These are phyloP conservation scores for Herminia tarsipennalis DNA, from an alignment of 2,888 invertebrate genomes.

Conservation along the genomic window DNA sequence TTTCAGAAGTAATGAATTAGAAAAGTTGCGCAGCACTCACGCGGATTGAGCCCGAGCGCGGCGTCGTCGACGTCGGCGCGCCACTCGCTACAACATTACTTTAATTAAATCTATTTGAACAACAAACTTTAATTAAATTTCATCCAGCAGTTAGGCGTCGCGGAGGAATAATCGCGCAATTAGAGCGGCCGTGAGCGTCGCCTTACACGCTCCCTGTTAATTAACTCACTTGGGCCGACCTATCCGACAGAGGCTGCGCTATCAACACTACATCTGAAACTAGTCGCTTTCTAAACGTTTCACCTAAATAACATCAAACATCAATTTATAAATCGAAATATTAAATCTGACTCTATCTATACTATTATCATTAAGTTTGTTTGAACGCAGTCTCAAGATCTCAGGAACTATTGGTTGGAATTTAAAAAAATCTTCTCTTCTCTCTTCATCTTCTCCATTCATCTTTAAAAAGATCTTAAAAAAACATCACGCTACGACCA, in stretches of 20 bases:
- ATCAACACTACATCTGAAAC: constrained; percentile 48
- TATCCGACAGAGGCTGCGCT: constrained; percentile 58
- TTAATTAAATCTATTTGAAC: constrained; percentile 87
- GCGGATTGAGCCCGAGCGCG: constrained; percentile 78
- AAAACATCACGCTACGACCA: too few relatives aligned
- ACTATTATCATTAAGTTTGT: too few relatives aligned
- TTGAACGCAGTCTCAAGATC: too few relatives aligned
- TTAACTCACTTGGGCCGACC: constrained; percentile 83
- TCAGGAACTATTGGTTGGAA: too few relatives aligned
- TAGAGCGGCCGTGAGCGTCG: constrained; percentile 85
- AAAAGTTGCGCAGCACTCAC: constrained; percentile 86
- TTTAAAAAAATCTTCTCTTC: too few relatives aligned
- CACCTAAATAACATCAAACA: neutral
- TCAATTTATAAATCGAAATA: too few relatives aligned
- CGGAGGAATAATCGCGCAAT: constrained; percentile 85
- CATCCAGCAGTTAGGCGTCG: constrained; percentile 86
- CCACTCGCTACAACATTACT: constrained; percentile 84
- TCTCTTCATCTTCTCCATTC: too few relatives aligned
- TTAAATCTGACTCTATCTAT: too few relatives aligned
- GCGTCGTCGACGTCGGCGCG: constrained; percentile 65
- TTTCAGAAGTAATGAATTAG: constrained; percentile 86
- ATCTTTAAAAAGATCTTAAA: too few relatives aligned
- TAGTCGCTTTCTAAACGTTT: constrained; percentile 5
- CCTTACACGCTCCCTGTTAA: constrained; percentile 85
- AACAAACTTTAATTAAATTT: constrained; percentile 87